These are phyloP conservation scores for Perodicticus potto DNA, from an alignment of 2,797 vertebrate species.

Conservation along the genomic window DNA sequence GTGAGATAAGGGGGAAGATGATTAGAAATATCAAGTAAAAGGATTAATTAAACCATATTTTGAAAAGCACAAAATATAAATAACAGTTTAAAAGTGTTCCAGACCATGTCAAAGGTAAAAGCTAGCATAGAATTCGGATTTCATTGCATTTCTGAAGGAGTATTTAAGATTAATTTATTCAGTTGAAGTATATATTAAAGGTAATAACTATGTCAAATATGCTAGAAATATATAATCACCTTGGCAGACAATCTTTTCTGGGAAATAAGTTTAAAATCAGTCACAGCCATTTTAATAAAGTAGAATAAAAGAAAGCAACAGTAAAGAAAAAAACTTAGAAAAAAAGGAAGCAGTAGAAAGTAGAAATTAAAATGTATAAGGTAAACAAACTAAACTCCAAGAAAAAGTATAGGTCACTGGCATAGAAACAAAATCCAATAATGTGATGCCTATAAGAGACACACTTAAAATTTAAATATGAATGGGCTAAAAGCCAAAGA, in stretches of 20 bases:
- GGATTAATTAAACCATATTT: not conserved
- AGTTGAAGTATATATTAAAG: not conserved
- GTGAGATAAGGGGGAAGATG: constrained; percentile 13
- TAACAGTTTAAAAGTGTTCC: not conserved
- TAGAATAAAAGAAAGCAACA: not conserved
- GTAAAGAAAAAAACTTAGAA: not conserved
- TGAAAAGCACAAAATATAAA: constrained; percentile 33
- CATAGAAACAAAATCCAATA: constrained; percentile 29
- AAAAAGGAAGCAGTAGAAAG: constrained; percentile 23
- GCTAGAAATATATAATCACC: not conserved
- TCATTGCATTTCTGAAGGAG: not conserved
- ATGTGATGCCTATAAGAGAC: not conserved
- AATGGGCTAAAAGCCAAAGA: not conserved
- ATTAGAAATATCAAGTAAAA: not conserved
- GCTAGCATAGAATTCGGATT: not conserved
- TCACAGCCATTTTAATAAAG: not conserved
- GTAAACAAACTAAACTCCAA: not conserved
- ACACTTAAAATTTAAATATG: constrained; percentile 2
- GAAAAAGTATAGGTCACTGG: not conserved
- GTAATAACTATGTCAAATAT: not conserved
- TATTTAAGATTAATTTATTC: constrained; percentile 19
- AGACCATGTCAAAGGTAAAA: not conserved
- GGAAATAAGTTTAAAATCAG: not conserved
- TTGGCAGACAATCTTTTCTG: not conserved
- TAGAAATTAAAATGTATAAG: not conserved